Percentiles rank a stretch among this genome's conserved stretches.
These are phyloP conservation scores for Microdon myrmicae DNA, from an alignment of 2,888 invertebrate species.

Conservation along the genomic window DNA sequence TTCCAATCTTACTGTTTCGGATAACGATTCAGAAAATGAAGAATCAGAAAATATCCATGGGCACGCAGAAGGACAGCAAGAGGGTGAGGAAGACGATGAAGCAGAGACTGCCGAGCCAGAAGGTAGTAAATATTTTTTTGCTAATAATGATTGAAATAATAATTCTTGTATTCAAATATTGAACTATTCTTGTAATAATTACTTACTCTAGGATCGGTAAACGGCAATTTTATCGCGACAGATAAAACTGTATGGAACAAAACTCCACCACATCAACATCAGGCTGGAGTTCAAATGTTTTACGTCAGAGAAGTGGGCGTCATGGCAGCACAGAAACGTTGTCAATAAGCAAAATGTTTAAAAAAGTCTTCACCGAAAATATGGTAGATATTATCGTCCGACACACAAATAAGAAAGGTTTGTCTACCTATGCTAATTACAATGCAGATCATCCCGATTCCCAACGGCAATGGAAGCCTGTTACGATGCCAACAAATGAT, in stretches of 20 bases:
- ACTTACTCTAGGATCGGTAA: no score
- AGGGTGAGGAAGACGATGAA: no score
- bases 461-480: no score
- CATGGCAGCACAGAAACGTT: neutral
- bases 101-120: neutral
- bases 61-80: neutral
- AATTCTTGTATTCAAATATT: no score
- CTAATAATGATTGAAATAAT: no score
- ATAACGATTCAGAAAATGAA: neutral
- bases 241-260: conserved; percentile 4
- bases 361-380: neutral
- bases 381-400: neutral
- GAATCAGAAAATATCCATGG: conserved; percentile 1
- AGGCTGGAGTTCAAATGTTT: conserved; percentile 1
- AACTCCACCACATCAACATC: no score
- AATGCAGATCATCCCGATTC: no score
- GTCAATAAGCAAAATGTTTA: neutral
- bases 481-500: no score
- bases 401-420: conserved; percentile 1
- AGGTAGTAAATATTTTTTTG: no score
- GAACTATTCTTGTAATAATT: no score
- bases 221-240: neutral
- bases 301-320: conserved; percentile 1
- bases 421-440: no score
- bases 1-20: neutral